Conservation (phyloP, 2,113 vertebrate genomes). For the Abramis brama region DNA sequence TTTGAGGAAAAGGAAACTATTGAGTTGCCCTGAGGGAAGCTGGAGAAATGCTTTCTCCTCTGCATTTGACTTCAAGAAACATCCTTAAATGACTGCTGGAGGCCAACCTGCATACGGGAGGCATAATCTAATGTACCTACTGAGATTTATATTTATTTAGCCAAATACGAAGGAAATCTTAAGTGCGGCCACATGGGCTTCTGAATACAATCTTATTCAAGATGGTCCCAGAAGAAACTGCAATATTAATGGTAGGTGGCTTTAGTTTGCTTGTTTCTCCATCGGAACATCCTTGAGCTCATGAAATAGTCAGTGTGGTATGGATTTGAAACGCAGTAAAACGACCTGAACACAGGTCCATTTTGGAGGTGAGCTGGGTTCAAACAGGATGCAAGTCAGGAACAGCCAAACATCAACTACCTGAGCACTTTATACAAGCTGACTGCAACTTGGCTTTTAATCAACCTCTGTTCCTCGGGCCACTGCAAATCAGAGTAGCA, state of each 20-base stretch:
- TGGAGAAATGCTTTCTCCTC: conserved; percentile 63
- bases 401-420: conserved; percentile 39
- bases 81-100: conserved; percentile 46
- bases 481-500: conserved; percentile 56
- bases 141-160: conserved; percentile 68
- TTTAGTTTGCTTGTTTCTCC: conserved; percentile 46
- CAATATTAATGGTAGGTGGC: conserved; percentile 74
- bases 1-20: conserved; percentile 75
- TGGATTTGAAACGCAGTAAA: conserved; percentile 58
- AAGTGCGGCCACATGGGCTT: conserved; percentile 60
- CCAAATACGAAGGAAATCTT: conserved; percentile 70
- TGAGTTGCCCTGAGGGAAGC: conserved; percentile 66
- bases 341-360: conserved; percentile 54
- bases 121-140: conserved; percentile 65
- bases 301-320: conserved; percentile 69
- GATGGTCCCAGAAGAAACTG: conserved; percentile 67
- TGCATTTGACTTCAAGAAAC: conserved; percentile 32
- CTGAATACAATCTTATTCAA: conserved; percentile 67
- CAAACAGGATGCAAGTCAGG: conserved; percentile 56
- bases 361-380: conserved; percentile 55
- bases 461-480: conserved; percentile 49
- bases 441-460: conserved; percentile 64
- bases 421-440: conserved; percentile 50
- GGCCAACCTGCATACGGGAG: conserved; percentile 59
- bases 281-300: conserved; percentile 55